phyloP scores from a whole-genome alignment of 2,888 invertebrate genomes.

The Sinodicranocentrus sp. region DNA sequence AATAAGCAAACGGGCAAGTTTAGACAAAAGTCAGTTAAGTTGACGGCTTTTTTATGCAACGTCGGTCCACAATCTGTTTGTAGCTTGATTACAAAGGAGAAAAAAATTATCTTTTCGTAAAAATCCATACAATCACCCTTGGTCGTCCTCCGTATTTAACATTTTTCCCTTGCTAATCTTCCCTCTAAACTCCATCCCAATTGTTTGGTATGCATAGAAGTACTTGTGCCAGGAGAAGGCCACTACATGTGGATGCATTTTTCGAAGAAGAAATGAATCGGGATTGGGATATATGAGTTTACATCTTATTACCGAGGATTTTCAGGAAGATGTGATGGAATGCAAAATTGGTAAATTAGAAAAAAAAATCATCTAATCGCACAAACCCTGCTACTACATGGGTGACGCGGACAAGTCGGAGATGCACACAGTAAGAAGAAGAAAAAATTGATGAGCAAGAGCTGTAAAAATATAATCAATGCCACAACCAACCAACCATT shows the following conservation, averaged over 20 bases:
- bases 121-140: no score
- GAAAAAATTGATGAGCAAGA: neutral
- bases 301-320: slow-evolving; percentile 8
- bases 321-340: slow-evolving; percentile 43
- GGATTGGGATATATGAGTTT: neutral
- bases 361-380: slow-evolving; percentile 31
- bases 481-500: slow-evolving; percentile 13
- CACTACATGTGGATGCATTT: neutral
- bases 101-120: no score
- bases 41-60: neutral
- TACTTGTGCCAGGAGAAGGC: no score
- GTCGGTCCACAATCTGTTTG: no score
- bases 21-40: neutral
- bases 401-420: neutral
- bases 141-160: no score
- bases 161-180: no score
- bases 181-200: no score
- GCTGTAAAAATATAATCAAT: neutral
- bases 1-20: neutral
- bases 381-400: slow-evolving; percentile 16
- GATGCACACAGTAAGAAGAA: neutral
- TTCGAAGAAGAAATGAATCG: neutral
- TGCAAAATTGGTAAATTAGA: slow-evolving; percentile 39
- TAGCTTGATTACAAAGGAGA: neutral
- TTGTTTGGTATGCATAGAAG: no score